These are phyloP conservation scores for Drosophila nigromelanica DNA, from an alignment of 1,140 invertebrate genomes.

Conservation along the genomic window DNA sequence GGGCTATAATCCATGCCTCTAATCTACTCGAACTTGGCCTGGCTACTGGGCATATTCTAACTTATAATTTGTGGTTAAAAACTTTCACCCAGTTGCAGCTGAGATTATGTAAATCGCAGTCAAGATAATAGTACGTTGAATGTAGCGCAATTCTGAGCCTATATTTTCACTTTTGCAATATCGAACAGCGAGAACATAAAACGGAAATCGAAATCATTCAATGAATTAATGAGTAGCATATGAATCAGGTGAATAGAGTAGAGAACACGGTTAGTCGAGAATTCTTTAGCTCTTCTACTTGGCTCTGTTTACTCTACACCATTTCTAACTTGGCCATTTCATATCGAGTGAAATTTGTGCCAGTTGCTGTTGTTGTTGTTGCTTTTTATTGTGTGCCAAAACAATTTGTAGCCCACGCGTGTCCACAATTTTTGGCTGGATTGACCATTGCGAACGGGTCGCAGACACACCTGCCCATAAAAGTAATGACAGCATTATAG, in stretches of 20 bases:
- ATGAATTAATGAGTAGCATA: constrained; percentile 20
- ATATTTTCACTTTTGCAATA: constrained; percentile 76
- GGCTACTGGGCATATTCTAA: constrained; percentile 76
- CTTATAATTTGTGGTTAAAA: constrained; percentile 69
- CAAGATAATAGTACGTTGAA: constrained; percentile 28
- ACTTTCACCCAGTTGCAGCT: constrained; percentile 58
- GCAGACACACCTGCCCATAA: constrained; percentile 37
- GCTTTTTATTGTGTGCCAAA: constrained; percentile 38
- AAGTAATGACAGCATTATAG: constrained; percentile 2
- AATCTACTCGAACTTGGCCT: constrained; percentile 19
- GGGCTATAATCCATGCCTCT: constrained; percentile 21
- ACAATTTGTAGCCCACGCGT: constrained; percentile 54
- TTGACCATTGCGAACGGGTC: constrained; percentile 8
- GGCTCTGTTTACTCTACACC: constrained; percentile 8
- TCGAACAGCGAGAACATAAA: constrained; percentile 46
- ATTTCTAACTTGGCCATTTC: constrained; percentile 38
- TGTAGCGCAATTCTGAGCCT: constrained; percentile 4
- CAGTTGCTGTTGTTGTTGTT: constrained; percentile 25
- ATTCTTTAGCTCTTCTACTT: background rate
- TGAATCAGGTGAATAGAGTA: constrained; percentile 18
- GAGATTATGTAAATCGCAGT: constrained; percentile 70
- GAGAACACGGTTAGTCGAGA: constrained; percentile 10
- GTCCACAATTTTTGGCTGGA: constrained; percentile 63
- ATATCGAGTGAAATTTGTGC: constrained; percentile 63
- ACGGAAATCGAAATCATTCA: constrained; percentile 68